Base-by-base conservation (phyloP, 2,797 vertebrate genomes). In the Pangasius djambal region DNA sequence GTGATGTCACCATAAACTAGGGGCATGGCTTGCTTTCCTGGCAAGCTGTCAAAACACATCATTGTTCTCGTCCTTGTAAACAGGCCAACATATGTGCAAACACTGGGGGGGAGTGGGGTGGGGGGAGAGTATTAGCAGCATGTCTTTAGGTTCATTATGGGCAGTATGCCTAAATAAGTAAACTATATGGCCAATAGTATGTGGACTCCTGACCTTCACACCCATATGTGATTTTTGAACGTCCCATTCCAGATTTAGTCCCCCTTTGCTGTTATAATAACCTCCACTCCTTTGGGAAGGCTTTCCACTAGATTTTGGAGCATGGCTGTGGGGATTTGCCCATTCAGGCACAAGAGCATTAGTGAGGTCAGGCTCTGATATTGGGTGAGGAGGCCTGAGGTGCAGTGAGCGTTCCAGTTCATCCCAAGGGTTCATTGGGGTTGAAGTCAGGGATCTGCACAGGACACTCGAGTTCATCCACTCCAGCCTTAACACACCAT, bases 31-130 rank as follows among this genome's bases (percentile, higher is more conserved):
- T 83, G 37, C n/a, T 83, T 83, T 63, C 13, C 59, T 83, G 34
- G 34, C 81, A 83, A 44, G 81, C 81, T 83, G 81, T 63, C 81
- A 83, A 83, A 83, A 83, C 37, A 63, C 34, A 61, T 61, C 13
- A 44, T 61, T 44, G 37, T 63, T 63, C 59, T 65, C 12, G 0
- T 28, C 81, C 28, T 5, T 1, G 31, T 37, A 28, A 44, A 44
- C 37, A 63, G 25, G 34, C 37, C 25, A 25, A 63, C 59, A 63
- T 63, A 63, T 83, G 59, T 83, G 59, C 10, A 61, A 82, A 78
- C 37, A 78, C 2, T 4, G 18, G 57, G 20, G 55, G 52, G 7
- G 31, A 8, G 40, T 0, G 40, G 37, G 37, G 4, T 3, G 9
- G 31, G 34, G n/a, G 28, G n/a, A 8, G 44, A 52, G 16, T 81